Evolutionary conservation across 2,888 invertebrate species (phyloP).

Genomic region (Venusia cambrica): DNA sequence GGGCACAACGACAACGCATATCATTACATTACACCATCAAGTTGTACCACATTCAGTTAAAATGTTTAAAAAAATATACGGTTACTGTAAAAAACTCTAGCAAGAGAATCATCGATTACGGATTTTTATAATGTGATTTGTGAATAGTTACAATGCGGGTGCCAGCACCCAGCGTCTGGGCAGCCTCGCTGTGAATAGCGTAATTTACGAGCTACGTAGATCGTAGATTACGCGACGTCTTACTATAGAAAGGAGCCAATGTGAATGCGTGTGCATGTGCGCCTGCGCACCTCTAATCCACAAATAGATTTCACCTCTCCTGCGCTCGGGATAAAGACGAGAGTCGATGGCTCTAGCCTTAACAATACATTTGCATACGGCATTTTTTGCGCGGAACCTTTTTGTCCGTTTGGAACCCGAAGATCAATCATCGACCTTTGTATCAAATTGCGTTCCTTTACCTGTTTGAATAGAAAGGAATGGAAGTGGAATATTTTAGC

Average conservation of each 20-base stretch:
- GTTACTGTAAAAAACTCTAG: too few relatives aligned
- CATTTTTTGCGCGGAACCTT: conserved; percentile 42
- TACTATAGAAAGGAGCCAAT: conserved; percentile 15
- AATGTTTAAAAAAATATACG: too few relatives aligned
- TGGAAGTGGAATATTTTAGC: conserved; percentile 17
- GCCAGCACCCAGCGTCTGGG: neutral
- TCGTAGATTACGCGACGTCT: conserved; percentile 29
- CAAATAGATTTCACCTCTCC: neutral
- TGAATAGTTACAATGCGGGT: conserved; percentile 7
- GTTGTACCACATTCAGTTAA: too few relatives aligned
- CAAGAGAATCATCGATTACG: conserved; percentile 10
- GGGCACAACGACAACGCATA: too few relatives aligned
- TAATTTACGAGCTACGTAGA: conserved; percentile 34
- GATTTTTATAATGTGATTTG: conserved; percentile 18
- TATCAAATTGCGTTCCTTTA: conserved; percentile 31
- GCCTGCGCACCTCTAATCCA: conserved; percentile 1
- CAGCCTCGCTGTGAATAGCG: conserved; percentile 12
- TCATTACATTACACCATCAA: too few relatives aligned
- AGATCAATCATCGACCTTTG: conserved; percentile 38
- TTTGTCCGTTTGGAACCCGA: conserved; percentile 34
- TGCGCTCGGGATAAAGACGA: conserved; percentile 1
- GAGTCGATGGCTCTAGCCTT: conserved; percentile 4
- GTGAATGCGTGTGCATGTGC: conserved; percentile 20
- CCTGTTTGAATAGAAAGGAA: conserved; percentile 31
- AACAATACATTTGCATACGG: conserved; percentile 45